Conservation (phyloP, 2,113 vertebrate species). For the Eurypyga helias region DNA sequence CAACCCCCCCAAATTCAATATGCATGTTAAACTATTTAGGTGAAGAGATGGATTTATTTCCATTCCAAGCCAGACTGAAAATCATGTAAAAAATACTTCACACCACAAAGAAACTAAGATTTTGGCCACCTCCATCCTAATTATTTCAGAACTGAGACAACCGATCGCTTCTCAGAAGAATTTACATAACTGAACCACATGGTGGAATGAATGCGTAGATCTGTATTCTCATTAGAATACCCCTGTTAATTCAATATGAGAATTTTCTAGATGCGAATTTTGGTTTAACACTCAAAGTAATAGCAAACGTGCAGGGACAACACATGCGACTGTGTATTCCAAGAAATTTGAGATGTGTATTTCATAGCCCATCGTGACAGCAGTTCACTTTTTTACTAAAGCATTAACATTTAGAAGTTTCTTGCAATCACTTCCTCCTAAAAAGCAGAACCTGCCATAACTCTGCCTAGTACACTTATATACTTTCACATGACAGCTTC, state of each 20-base stretch:
- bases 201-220: not conserved
- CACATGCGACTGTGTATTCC: not conserved
- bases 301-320: accelerated
- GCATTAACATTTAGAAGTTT: not conserved
- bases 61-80: not conserved
- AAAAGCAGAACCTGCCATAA: constrained; percentile 27
- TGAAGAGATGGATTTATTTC: not conserved
- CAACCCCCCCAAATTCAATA: not conserved
- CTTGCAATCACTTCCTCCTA: constrained; percentile 15
- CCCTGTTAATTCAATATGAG: not conserved
- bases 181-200: not conserved
- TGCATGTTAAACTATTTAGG: too few relatives aligned
- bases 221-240: not conserved
- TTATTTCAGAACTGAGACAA: not conserved
- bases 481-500: not conserved
- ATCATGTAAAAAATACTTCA: not conserved
- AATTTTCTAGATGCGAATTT: not conserved
- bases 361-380: not conserved
- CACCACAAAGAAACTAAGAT: not conserved
- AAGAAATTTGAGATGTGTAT: not conserved
- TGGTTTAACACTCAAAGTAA: not conserved
- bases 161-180: not conserved
- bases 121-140: not conserved
- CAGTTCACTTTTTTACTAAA: not conserved
- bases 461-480: not conserved